Evolutionary conservation across 2,113 vertebrate genomes (phyloP), one percentile per base, ranked within the genome.

Genomic region (Myanophis thanlyinensis): DNA sequence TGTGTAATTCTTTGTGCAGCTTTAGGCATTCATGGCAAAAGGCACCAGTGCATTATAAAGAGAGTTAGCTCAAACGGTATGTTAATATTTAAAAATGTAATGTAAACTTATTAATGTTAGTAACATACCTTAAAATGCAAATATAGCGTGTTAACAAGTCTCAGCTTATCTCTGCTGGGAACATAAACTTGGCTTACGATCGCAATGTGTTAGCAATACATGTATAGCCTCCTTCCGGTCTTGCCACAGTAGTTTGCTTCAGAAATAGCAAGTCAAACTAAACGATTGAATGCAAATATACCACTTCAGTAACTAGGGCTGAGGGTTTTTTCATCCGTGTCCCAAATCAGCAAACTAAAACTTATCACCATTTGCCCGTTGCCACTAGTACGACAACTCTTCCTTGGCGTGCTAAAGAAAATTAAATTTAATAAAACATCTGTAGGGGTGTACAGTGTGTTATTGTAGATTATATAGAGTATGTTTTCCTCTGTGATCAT

Each of bases 281-380:
- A 91, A 56, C 88, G 13, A 52, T 7, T 48, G 67, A 62, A 84
- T 35, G 52, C 15, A 35, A 20, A 48, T 40, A 13, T 27, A 90
- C 27, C 44, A 54, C 0, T 89, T 59, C 20, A 62, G 44, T 1
- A 91, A 35, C 85, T 56, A 49, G 0, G 44, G 95, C 85, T 91
- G 51, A 27, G 15, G 85, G 52, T 0, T 0, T 54, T 95, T 89
- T 22, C 91, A 93, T 85, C 12, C 89, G 84, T 93, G 67, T 67
- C 56, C 10, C 44, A 93, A 51, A 53, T 47, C 51, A 40, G 27
- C 51, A 89, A 89, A 87, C 1, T 0, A 93, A 96, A 92, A 91
- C 89, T 44, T 94, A 40, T 85, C 96, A 89, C 49, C 92, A 80
- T 95, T 92, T 92, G 91, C 89, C 96, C 95, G 94, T 56, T n/a